Evolutionary conservation across 2,113 vertebrate genomes (phyloP), one percentile per base, ranked within the genome.

Genomic region (Bubo blakistoni): DNA sequence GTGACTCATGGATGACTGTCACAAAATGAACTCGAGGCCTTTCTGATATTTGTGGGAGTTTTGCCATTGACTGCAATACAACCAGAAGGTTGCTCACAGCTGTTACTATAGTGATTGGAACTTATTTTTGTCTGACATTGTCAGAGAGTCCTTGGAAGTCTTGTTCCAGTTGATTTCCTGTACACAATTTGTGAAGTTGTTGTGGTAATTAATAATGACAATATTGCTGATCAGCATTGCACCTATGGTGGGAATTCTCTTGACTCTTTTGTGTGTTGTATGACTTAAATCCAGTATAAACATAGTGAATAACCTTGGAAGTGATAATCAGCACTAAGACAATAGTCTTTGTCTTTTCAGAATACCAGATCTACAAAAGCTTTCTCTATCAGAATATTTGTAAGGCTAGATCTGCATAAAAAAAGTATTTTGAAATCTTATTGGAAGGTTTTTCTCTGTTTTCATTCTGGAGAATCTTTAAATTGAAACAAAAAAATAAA

Each of bases 101-200:
- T 84, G 94, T 94, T 92, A 67, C 92, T 94, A 61, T 69, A 89
- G 65, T 57, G 83, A 93, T 57, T 79, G 80, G 61, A 84, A 86
- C 73, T 94, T 94, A 58, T 81, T 96, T 97, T 86, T 92, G 77
- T 69, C 83, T 92, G 91, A 91, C 86, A 89, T 91, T 95, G 65
- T 92, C 52, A 62, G 40, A 58, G 47, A 87, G 73, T 92, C 96
- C 88, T 95, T 95, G 73, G 40, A 90, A 93, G 44, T n/a, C 61
- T 91, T 84, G 65, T 96, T 97, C 77, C 77, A 81, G 52, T 49
- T 95, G 83, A 76, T 94, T 96, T 97, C 80, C 83, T 87, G 58
- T 61, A 69, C 12, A 72, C 26, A 88, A n/a, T 91, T 94, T 87
- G 30, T 67, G 61, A 26, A 49, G 80, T 67, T 90, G 44, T 32